Conservation (phyloP, 2,797 vertebrate species). For the Pseudomugil tenellus region DNA sequence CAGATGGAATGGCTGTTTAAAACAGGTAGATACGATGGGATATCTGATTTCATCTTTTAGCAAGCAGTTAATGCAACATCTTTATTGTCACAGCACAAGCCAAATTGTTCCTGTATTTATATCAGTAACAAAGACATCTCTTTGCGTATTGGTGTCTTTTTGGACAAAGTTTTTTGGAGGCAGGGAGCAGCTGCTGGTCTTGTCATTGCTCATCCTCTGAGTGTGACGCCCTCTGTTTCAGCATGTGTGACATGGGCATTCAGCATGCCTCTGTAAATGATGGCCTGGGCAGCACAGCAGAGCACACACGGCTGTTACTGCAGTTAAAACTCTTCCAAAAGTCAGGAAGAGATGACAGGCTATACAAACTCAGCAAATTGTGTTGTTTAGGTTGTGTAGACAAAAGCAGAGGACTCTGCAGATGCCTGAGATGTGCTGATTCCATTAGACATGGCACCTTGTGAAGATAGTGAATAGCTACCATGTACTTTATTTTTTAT, state of each 20-base stretch:
- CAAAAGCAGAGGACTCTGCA: slow-evolving; percentile 33
- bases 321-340: slow-evolving; percentile 46
- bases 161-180: slow-evolving; percentile 8
- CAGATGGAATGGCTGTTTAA: slow-evolving; percentile 13
- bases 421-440: slow-evolving; percentile 41
- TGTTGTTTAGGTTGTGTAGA: slow-evolving; percentile 21
- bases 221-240: slow-evolving; percentile 57
- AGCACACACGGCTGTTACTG: slow-evolving; percentile 56
- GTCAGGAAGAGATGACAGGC: slow-evolving; percentile 16
- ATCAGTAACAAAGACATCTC: neutral
- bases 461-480: slow-evolving; percentile 42
- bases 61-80: neutral
- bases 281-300: slow-evolving; percentile 54
- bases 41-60: slow-evolving; percentile 5
- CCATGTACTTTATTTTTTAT: slow-evolving; percentile 3
- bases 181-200: slow-evolving; percentile 52
- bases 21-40: slow-evolving; percentile 2
- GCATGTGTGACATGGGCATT: slow-evolving; percentile 52
- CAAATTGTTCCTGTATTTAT: neutral
- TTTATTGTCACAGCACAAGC: slow-evolving; percentile 14
- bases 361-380: slow-evolving; percentile 18
- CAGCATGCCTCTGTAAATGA: slow-evolving; percentile 56
- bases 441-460: slow-evolving; percentile 27
- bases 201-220: slow-evolving; percentile 55
- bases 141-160: slow-evolving; percentile 5